Conservation (phyloP, 2,888 invertebrate genomes). For the Nipponacmea schrenckii region DNA sequence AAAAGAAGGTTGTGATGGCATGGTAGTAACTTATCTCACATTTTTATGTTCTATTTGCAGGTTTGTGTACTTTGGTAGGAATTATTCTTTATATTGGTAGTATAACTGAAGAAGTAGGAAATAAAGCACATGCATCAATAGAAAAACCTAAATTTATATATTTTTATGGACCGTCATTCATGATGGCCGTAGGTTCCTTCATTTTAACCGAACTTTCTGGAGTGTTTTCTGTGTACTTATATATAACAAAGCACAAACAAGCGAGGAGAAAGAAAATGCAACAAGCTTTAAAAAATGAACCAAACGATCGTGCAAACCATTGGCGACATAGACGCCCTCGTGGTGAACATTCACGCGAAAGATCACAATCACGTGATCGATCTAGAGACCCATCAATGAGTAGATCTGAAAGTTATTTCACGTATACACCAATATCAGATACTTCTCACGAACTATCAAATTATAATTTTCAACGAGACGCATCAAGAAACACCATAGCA, state of each 20-base stretch:
- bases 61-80: constrained; percentile 65
- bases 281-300: constrained; percentile 54
- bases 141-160: constrained; percentile 64
- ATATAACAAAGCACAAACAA: constrained; percentile 66
- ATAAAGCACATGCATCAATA: constrained; percentile 58
- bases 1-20: too few relatives aligned
- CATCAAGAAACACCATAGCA: constrained; percentile 62
- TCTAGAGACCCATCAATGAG: constrained; percentile 60
- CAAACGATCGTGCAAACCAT: constrained; percentile 51
- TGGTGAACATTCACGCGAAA: constrained; percentile 44
- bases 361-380: constrained; percentile 58
- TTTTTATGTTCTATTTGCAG: constrained; percentile 43
- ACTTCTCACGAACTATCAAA: constrained; percentile 66
- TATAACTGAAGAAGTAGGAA: constrained; percentile 66
- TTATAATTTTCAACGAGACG: constrained; percentile 62
- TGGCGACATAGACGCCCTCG: constrained; percentile 40
- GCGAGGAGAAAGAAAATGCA: constrained; percentile 63
- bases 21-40: too few relatives aligned
- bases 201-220: constrained; percentile 66
- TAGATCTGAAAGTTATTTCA: constrained; percentile 64
- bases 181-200: constrained; percentile 66
- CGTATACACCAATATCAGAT: constrained; percentile 66
- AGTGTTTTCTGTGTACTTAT: constrained; percentile 67
- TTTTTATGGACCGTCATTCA: constrained; percentile 66
- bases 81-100: constrained; percentile 67